Percentiles rank a stretch among this genome's conserved stretches.
These are phyloP conservation scores for Catharus fuscescens DNA, from an alignment of 2,113 vertebrate genomes.

Conservation along the genomic window DNA sequence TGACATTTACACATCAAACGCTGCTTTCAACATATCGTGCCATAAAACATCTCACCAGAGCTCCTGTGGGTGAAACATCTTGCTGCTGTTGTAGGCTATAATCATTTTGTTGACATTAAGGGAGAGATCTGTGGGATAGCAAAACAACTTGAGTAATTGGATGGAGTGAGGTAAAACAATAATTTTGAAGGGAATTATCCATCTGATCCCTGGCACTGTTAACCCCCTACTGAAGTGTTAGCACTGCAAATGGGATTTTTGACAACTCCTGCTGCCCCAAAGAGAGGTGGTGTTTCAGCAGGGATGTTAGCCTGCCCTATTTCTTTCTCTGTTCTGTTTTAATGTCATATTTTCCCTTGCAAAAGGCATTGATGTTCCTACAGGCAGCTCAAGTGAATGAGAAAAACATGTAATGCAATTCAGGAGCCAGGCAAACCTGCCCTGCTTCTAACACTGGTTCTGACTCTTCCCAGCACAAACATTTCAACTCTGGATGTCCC, in stretches of 20 bases:
- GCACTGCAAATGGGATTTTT: neutral
- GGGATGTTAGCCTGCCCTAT: neutral
- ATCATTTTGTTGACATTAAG: slow-evolving; percentile 64
- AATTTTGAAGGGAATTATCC: slow-evolving; percentile 48
- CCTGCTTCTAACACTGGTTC: neutral
- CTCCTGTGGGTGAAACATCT: slow-evolving; percentile 50
- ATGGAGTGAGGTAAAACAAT: slow-evolving; percentile 51
- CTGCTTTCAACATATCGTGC: neutral
- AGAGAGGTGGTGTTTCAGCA: neutral
- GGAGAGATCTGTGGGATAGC: slow-evolving; percentile 4
- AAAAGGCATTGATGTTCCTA: neutral
- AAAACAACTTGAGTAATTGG: slow-evolving; percentile 50
- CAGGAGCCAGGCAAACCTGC: neutral
- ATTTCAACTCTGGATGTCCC: neutral
- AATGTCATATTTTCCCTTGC: neutral
- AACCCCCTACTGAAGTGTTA: neutral
- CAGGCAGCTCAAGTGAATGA: neutral
- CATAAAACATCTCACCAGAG: neutral
- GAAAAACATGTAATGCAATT: neutral
- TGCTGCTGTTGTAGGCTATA: slow-evolving; percentile 23
- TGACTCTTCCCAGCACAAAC: neutral
- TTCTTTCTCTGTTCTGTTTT: neutral
- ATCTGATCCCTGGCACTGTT: neutral
- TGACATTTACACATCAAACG: slow-evolving; percentile 55
- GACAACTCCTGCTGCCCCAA: neutral